Base-by-base conservation (phyloP, 2,797 vertebrate genomes). In the Myripristis jacobus region DNA sequence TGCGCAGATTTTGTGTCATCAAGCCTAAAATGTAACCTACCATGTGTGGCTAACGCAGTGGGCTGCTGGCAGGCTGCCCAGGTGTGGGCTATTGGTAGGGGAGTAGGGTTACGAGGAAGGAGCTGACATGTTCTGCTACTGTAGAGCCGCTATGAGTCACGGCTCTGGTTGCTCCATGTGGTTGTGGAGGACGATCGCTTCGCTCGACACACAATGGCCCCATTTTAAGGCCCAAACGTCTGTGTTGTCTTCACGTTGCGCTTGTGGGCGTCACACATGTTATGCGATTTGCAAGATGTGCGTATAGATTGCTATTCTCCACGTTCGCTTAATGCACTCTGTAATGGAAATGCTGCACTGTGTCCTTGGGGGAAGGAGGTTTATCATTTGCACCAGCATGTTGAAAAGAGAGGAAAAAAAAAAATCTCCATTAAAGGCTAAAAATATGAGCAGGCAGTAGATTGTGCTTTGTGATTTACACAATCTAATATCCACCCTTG, bases 81-180 rank as follows among this genome's bases (percentile, higher is more conserved):
- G 84, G 87, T 85, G 90, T 87, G 88, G 88, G 88, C 71, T 82
- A 83, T 65, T 61, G 31, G 89, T 84, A 82, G 85, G 84, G 80
- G 80, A 77, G 74, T 66, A 65, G 84, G 84, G 83, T 85, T 84
- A 89, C 73, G 48, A 79, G 70, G 73, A 87, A 89, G 87, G 79
- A 86, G 78, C 79, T 54, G 74, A 46, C 84, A 72, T 80, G 85
- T 79, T 81, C 77, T 71, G 78, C 78, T 81, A 25, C 66, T 47
- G 71, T 75, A 44, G 80, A 86, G 79, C 59, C n/a, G 27, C 64
- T 46, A 53, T 90, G 90, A 89, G 73, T 92, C 92, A 90, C 6
- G 48, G 79, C 71, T 81, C 59, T 61, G 55, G 66, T 75, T 74
- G 67, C 52, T 87, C 86, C 83, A 82, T 87, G 86, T 84, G 87